Conservation (phyloP, 2,797 vertebrate species). For the Eulemur mongoz region DNA sequence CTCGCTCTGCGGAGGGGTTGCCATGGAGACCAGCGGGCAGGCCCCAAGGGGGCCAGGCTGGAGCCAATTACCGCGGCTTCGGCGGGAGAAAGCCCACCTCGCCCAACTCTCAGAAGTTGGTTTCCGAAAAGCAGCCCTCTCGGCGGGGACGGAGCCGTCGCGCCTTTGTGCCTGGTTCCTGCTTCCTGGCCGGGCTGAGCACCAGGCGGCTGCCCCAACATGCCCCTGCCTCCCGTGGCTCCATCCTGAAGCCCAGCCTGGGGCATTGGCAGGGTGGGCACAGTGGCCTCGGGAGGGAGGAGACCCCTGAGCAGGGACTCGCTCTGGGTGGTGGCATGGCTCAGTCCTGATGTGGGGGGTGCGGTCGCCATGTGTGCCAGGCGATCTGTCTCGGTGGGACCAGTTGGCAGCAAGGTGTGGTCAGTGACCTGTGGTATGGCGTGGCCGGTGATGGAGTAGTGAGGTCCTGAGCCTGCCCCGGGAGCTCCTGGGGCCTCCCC, state of each 20-base stretch:
- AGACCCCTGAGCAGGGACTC: not conserved
- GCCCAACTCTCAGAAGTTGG: slow-evolving; percentile 62
- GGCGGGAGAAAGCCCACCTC: slow-evolving; percentile 15
- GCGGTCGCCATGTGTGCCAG: fast-evolving
- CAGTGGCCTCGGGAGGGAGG: not conserved
- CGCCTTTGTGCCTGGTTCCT: not conserved
- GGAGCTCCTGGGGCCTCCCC: not conserved
- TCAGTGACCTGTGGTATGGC: not conserved
- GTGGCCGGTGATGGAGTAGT: not conserved
- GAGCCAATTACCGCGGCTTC: slow-evolving; percentile 66
- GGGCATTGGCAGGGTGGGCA: not conserved
- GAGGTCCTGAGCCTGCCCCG: not conserved
- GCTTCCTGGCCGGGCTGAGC: not conserved
- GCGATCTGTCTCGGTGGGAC: not conserved
- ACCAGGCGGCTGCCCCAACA: not conserved
- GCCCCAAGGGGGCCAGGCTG: slow-evolving; percentile 64
- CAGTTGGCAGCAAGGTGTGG: not conserved
- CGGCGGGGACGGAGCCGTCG: not conserved
- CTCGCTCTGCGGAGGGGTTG: slow-evolving; percentile 69
- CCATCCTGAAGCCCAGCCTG: not conserved
- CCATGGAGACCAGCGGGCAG: slow-evolving; percentile 74
- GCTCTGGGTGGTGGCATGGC: not conserved
- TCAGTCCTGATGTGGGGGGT: not conserved
- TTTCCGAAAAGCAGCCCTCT: slow-evolving; percentile 50
- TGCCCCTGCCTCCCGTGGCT: not conserved